phyloP scores from a whole-genome alignment of 2,888 invertebrate species.

The Calliphora vomitoria region DNA sequence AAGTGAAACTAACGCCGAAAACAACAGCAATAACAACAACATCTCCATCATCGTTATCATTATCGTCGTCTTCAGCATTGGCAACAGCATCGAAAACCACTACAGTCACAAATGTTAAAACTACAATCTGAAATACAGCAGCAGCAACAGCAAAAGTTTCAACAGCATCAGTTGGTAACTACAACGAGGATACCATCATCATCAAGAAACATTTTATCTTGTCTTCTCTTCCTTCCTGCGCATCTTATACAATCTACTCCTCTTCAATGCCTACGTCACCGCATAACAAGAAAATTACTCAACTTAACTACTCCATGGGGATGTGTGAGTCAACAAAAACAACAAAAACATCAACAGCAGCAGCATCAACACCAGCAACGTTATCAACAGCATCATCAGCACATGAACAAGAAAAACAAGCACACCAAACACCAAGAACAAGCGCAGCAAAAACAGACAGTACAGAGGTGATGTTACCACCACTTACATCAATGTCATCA shows the following conservation, averaged over 20 bases:
- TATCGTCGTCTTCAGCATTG: conserved; percentile 31
- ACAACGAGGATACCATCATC: conserved; percentile 35
- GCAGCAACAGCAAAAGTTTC: conserved; percentile 46
- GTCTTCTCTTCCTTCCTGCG: conserved; percentile 33
- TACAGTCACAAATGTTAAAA: conserved; percentile 66
- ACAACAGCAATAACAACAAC: conserved; percentile 19
- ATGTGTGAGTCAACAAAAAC: conserved; percentile 43
- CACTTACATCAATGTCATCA: conserved; percentile 65
- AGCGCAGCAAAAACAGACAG: conserved; percentile 27
- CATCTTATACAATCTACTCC: conserved; percentile 33
- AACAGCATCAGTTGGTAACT: conserved; percentile 46
- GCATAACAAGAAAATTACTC: conserved; percentile 65
- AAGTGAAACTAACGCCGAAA: conserved; percentile 48
- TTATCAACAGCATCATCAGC: not conserved
- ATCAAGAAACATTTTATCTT: conserved; percentile 43
- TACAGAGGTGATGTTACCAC: conserved; percentile 60
- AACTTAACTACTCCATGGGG: conserved; percentile 59
- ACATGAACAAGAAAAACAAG: conserved; percentile 37
- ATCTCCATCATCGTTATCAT: conserved; percentile 20
- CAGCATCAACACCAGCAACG: conserved; percentile 11
- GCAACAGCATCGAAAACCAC: conserved; percentile 5
- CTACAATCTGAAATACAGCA: conserved; percentile 38
- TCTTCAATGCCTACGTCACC: conserved; percentile 43
- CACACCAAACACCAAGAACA: conserved; percentile 38
- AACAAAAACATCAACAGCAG: conserved; percentile 8